Evolutionary conservation across 2,888 invertebrate species (phyloP).

Genomic region (Aleiodes alternator): DNA sequence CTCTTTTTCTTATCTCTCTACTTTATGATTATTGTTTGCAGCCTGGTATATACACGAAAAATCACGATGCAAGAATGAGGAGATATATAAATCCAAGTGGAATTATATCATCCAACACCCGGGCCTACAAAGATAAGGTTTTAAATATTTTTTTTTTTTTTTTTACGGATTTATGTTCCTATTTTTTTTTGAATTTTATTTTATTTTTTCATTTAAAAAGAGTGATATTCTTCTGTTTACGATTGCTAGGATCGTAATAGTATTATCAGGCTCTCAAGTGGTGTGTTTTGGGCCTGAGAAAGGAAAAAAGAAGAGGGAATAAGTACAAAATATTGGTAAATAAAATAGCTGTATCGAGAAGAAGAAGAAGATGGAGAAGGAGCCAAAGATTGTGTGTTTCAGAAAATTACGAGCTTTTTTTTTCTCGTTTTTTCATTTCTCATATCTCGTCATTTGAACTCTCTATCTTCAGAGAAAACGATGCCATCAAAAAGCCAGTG

Average conservation of each 20-base stretch:
- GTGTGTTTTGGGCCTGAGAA: neutral
- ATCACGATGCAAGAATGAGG: neutral
- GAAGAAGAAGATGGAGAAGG: neutral
- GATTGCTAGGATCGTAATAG: constrained; percentile 13
- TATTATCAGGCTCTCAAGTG: constrained; percentile 20
- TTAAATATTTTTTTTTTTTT: constrained; percentile 21
- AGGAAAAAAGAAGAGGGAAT: neutral
- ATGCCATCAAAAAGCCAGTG: constrained; percentile 1
- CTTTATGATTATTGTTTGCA: constrained; percentile 60
- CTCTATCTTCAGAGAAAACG: neutral
- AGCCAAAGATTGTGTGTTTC: neutral
- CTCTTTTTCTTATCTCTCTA: constrained; percentile 52
- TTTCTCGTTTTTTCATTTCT: neutral
- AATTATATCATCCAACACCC: constrained; percentile 40
- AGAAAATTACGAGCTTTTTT: neutral
- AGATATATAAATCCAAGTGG: constrained; percentile 11
- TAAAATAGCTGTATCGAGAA: neutral
- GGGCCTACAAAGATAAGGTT: constrained; percentile 41
- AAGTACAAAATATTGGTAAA: constrained; percentile 8
- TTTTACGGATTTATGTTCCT: too few relatives aligned
- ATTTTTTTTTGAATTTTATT: neutral
- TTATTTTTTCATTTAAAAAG: neutral
- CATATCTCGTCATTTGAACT: neutral
- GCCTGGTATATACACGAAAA: constrained; percentile 13
- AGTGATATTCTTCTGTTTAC: constrained; percentile 29